phyloP scores from a whole-genome alignment of 2,888 invertebrate species.

The Parnassius smintheus region DNA sequence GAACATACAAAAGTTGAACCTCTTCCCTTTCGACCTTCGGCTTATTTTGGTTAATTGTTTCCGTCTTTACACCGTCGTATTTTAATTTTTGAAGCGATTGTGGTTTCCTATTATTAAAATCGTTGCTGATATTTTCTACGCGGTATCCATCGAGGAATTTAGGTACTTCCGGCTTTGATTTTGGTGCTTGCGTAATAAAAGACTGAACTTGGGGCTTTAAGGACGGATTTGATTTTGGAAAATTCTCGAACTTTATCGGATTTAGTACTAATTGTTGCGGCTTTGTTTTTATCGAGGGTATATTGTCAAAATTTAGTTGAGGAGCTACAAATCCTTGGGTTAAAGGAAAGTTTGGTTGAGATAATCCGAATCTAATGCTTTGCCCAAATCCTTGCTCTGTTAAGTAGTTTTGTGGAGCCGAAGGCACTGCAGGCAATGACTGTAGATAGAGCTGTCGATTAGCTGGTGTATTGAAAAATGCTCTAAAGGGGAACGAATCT shows the following conservation, averaged over 20 bases:
- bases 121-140: constrained; percentile 55
- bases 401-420: constrained; percentile 71
- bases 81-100: constrained; percentile 68
- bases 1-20: constrained; percentile 91
- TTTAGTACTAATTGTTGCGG: constrained; percentile 43
- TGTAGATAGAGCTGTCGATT: constrained; percentile 69
- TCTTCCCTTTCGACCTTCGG: constrained; percentile 80
- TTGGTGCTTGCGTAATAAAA: constrained; percentile 47
- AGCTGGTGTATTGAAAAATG: constrained; percentile 54
- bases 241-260: constrained; percentile 56
- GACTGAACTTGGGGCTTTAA: constrained; percentile 51
- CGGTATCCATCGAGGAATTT: constrained; percentile 71
- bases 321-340: constrained; percentile 67
- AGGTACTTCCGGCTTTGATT: constrained; percentile 50
- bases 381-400: constrained; percentile 71
- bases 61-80: constrained; percentile 52
- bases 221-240: constrained; percentile 42
- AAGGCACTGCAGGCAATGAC: constrained; percentile 62
- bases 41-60: constrained; percentile 43
- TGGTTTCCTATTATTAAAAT: constrained; percentile 51
- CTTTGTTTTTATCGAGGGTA: constrained; percentile 51
- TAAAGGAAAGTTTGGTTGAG: constrained; percentile 65
- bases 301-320: constrained; percentile 57
- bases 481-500: constrained; percentile 58
- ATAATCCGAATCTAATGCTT: constrained; percentile 64